phyloP scores from a whole-genome alignment of 2,113 vertebrate genomes.

The Amazona vittata region DNA sequence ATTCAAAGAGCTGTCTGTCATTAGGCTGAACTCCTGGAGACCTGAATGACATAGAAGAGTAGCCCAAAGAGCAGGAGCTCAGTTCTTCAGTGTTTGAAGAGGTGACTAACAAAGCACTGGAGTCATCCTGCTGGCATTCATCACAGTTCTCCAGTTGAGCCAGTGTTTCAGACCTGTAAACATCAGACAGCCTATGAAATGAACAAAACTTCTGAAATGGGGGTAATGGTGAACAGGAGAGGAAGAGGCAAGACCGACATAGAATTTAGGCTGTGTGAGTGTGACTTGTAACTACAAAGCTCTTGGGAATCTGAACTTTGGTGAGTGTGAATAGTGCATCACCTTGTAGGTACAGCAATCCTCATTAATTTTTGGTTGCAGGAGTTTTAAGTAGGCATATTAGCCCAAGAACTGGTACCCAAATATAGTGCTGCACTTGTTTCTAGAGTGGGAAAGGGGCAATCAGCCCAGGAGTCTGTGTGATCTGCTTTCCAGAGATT shows the following conservation, averaged over 20 bases:
- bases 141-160: fast-evolving
- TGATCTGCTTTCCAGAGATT: background rate
- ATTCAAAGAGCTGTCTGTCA: background rate
- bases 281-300: background rate
- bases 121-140: background rate
- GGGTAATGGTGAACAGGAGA: background rate
- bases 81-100: fast-evolving
- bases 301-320: background rate
- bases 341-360: too few species aligned
- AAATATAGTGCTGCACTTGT: background rate
- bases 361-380: background rate
- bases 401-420: background rate
- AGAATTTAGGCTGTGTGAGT: background rate
- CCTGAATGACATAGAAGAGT: background rate
- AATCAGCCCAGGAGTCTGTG: background rate
- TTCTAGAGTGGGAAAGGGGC: fast-evolving
- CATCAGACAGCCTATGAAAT: background rate
- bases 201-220: background rate
- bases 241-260: fast-evolving
- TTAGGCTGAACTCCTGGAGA: background rate
- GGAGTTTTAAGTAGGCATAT: background rate
- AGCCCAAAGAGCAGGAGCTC: background rate
- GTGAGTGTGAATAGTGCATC: background rate
- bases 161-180: background rate
- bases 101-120: background rate